Evolutionary conservation across 2,797 vertebrate genomes (phyloP), one percentile per base, ranked within the genome.

Genomic region (Schizopygopsis malacanthus): DNA sequence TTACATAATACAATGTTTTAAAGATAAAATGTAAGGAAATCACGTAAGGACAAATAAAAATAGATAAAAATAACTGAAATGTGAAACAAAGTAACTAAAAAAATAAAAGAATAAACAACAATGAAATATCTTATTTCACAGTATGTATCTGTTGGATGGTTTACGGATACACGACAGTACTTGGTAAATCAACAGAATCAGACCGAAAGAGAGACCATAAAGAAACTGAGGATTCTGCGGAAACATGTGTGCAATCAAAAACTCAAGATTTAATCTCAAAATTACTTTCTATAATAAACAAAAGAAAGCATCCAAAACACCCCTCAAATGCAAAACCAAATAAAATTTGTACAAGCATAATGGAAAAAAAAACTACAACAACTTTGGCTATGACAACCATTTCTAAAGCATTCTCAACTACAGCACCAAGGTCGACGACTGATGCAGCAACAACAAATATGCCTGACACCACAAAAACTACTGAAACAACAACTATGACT

Each of bases 71-170:
- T 22, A 71, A 25, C 22, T 72, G 12, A 75, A 16, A 33, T 10
- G 3, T 16, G 22, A 72, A 72, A 15, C 6, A 33, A 28, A 50
- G 2, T 2, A 28, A 18, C 3, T 28, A 52, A 2, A 4, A 3
- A 12, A 25, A 16, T 15, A 16, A 73, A 8, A 72, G n/a, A 73
- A 50, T 16, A 2, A 75, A 73, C 2, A 73, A 73, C 1, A 22
- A 43, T n/a, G 1, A 45, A 45, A 45, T 33, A 20, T 33, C 1
- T 52, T 1, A 4, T 52, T 75, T 75, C 4, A 75, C 45, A 75
- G 72, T 75, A 33, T 75, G 33, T 75, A 10, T 75, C 45, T 75
- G 72, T 15, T 75, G 72, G 72, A 50, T 50, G 25, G 45, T 75
- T 52, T 33, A 52, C 4, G 45, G 15, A 52, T 52, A 8, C 33